Base-by-base conservation (phyloP, 2,888 invertebrate genomes). In the Cosmia trapezina region DNA sequence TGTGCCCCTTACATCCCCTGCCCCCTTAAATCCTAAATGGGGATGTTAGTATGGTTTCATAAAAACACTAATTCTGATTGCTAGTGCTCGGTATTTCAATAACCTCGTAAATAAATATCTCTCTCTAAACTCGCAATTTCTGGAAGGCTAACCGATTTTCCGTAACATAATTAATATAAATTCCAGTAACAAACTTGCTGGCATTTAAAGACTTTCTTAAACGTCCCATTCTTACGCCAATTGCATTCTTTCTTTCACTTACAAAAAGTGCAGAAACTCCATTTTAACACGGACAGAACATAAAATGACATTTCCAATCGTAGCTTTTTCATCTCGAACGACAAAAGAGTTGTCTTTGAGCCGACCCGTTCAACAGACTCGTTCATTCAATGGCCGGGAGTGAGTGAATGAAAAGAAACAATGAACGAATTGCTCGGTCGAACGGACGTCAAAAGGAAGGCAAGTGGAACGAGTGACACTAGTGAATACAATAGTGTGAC, bases 331-430 rank as follows among this genome's bases (percentile, higher is more conserved):
- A 88, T 89, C 80, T 83, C 79, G 73, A 61, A 74, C 82, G 84
- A 92, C 91, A 92, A 92, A 92, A 89, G 90, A 88, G 90, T 91
- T 89, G 91, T 91, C 91, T 91, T 90, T 91, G 89, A 91, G 86
- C 84, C 73, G 84, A 83, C 76, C 81, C 85, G 86, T 86, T 91
- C 89, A 89, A 91, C 89, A 83, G 89, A 87, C 84, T 87, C 88
- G 83, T 87, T 89, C 88, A 86, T 86, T 89, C 87, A 83, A 83
- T 86, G 85, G 74, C 71, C 79, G 71, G 76, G 84, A 87, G 81
- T 81, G 81, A 79, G 73, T 83, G 87, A 89, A 89, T 91, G 89
- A 88, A 91, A 89, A 86, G 89, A 90, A 88, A 91, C 91, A 91
- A 91, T 90, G 89, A 88, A 75, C 78, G 86, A 86, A 89, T 89